phyloP scores from a whole-genome alignment of 2,113 vertebrate species.

The Albula glossodonta region DNA sequence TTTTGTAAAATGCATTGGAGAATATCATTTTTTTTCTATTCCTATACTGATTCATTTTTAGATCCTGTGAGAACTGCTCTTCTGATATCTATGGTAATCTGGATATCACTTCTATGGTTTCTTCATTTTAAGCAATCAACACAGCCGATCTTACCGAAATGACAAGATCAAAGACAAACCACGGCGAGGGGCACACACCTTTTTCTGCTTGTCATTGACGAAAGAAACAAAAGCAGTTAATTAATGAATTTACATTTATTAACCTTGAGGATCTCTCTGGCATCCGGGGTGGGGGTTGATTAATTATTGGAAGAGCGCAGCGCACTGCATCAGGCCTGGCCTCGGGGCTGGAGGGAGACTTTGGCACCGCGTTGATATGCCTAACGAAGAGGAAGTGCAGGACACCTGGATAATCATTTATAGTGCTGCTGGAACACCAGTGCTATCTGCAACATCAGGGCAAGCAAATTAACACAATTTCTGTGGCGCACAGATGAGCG shows the following conservation, averaged over 20 bases:
- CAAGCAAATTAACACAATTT: constrained; percentile 38
- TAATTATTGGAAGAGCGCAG: constrained; percentile 25
- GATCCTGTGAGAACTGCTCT: neutral
- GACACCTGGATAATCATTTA: constrained; percentile 39
- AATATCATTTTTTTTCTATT: too few relatives aligned
- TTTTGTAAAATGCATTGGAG: too few relatives aligned
- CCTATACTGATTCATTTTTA: too few relatives aligned
- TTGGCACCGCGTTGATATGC: constrained; percentile 29
- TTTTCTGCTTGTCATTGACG: constrained; percentile 8
- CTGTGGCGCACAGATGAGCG: constrained; percentile 35
- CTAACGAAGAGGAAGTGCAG: constrained; percentile 35
- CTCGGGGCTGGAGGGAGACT: constrained; percentile 26
- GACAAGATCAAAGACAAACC: constrained; percentile 7
- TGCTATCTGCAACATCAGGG: constrained; percentile 32
- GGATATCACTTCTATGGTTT: neutral
- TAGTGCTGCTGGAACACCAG: constrained; percentile 21
- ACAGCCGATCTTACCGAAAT: constrained; percentile 2
- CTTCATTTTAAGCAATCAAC: neutral
- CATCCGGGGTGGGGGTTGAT: constrained; percentile 33
- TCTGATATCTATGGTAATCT: neutral
- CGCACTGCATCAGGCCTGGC: constrained; percentile 21
- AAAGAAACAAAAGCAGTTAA: constrained; percentile 27
- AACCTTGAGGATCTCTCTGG: constrained; percentile 31
- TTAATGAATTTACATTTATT: constrained; percentile 37
- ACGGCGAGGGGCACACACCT: constrained; percentile 10